These are phyloP conservation scores for Cataglyphis rosenhaueri DNA, from an alignment of 2,888 invertebrate genomes.

Conservation along the genomic window DNA sequence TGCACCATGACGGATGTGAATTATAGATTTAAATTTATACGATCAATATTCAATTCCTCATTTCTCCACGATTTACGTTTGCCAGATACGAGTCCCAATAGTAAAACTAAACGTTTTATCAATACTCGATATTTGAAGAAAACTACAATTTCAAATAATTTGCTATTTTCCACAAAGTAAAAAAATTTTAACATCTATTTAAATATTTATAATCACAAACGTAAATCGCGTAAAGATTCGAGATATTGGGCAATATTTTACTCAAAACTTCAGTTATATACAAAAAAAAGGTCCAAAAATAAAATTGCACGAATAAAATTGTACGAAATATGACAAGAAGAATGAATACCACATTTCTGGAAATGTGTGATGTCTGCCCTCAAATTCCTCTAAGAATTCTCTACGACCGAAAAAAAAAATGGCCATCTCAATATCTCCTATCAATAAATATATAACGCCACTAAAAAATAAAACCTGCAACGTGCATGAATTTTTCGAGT, in stretches of 20 bases:
- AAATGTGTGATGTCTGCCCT: neutral
- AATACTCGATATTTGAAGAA: neutral
- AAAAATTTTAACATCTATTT: neutral
- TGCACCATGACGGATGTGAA: constrained; percentile 31
- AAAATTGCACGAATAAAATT: neutral
- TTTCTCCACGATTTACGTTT: constrained; percentile 51
- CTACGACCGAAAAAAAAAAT: neutral
- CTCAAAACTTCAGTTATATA: neutral
- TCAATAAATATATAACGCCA: neutral
- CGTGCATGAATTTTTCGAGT: neutral
- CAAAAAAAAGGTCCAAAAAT: neutral
- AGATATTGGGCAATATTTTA: neutral
- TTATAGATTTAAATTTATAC: constrained; percentile 72
- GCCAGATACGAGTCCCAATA: constrained; percentile 11
- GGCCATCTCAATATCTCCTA: neutral
- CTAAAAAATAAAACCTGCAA: neutral
- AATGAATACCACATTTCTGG: neutral
- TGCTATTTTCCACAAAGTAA: neutral
- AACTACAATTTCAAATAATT: constrained; percentile 8
- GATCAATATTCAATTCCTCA: constrained; percentile 67
- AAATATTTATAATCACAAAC: neutral
- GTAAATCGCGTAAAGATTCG: neutral
- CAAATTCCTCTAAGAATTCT: neutral
- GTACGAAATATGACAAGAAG: neutral
- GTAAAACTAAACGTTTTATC: constrained; percentile 12